Conservation (phyloP, 2,113 vertebrate species). For the Clarias macrocephalus region DNA sequence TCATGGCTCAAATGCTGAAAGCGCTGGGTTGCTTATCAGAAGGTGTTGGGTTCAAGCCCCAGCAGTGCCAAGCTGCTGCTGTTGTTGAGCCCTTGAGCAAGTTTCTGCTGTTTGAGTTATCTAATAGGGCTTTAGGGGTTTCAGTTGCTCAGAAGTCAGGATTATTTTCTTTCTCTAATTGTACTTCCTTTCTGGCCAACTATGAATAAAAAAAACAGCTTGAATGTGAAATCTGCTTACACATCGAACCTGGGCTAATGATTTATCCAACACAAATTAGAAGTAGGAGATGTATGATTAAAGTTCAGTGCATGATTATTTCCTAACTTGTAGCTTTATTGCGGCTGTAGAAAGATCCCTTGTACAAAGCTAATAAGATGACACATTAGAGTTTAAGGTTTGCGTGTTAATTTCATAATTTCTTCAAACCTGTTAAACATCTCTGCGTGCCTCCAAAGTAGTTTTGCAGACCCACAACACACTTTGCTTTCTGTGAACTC, state of each 20-base stretch:
- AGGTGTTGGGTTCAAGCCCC: too few species aligned
- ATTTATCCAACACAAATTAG: neutral
- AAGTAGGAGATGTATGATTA: neutral
- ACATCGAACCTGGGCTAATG: neutral
- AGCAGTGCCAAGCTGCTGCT: too few species aligned
- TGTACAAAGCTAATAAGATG: neutral
- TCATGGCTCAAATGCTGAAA: too few species aligned
- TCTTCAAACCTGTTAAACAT: constrained; percentile 4
- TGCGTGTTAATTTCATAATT: neutral
- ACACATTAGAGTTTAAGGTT: neutral
- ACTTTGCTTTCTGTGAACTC: neutral
- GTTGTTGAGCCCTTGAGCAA: too few species aligned
- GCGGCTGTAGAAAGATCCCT: neutral
- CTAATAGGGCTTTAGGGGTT: neutral
- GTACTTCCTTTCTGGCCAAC: neutral
- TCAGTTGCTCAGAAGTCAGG: neutral
- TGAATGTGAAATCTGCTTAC: neutral
- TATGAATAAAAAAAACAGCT: neutral
- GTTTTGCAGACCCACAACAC: constrained; percentile 22
- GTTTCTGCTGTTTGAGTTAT: too few species aligned
- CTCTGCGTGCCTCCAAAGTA: neutral
- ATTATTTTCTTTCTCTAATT: neutral
- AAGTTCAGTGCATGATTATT: neutral
- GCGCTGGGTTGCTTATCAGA: too few species aligned
- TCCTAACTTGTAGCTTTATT: neutral